Base-by-base conservation (phyloP, 2,888 invertebrate genomes). In the Diarsia rubi region DNA sequence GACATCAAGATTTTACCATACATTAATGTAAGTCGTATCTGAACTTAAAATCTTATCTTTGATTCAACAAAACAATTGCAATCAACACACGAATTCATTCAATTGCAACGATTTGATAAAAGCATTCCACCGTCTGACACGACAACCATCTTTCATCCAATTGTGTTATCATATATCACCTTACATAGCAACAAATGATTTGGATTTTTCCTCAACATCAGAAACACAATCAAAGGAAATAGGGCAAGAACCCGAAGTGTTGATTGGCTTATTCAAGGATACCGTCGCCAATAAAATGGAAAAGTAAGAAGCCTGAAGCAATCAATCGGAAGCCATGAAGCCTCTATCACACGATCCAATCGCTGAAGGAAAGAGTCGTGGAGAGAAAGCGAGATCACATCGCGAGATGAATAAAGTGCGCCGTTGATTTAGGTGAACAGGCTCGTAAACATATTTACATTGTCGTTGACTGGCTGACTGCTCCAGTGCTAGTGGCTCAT, bases 391-490 rank as follows among this genome's bases (percentile, higher is more conserved):
- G 64, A 77, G 87, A 81, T 88, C 59, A 72, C 80, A 81, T 82
- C 82, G 77, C 64, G 78, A 83, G 84, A 88, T 88, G 85, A 87
- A 88, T 88, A 85, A 84, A 89, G 78, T 83, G 82, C 52, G 76
- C 68, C 75, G 37, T 79, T 82, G 82, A 85, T 83, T 84, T 88
- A 85, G 75, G 86, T 85, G 87, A 88, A 88, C 83, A 81, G 67
- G 85, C 69, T 84, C 82, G 91, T 91, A 90, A 90, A 90, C 89
- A 90, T 91, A 90, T 90, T 91, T 88, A 88, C 88, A 76, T 59
- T 70, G 81, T 67, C 73, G 64, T 80, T 27, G 47, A 70, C 65
- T 27, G 54, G 62, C 67, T 24, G 16, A 31, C 31, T 12, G 54
- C 68, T 76, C 52, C 75, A 64, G 49, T 49, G 12, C 66, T 8